phyloP scores from a whole-genome alignment of 2,888 invertebrate genomes.

The Rhaphigaster nebulosa region DNA sequence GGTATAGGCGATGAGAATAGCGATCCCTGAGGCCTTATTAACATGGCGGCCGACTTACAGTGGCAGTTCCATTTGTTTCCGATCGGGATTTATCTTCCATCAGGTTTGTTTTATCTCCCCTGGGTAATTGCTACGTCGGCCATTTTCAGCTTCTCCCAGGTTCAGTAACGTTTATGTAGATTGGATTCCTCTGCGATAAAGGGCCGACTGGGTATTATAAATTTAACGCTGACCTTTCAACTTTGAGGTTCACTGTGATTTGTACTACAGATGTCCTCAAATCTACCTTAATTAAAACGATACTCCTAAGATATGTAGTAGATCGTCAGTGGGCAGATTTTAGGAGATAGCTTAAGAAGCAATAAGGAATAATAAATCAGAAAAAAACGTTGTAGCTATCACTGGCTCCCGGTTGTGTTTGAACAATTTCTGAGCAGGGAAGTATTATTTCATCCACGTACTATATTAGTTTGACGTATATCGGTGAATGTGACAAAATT shows the following conservation, averaged over 20 bases:
- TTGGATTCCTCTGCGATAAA: not conserved
- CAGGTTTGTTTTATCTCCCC: not conserved
- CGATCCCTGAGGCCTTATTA: not conserved
- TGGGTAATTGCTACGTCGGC: not conserved
- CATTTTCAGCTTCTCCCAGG: constrained; percentile 3
- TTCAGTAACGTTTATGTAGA: not conserved
- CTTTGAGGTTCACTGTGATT: not conserved
- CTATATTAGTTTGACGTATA: too few species aligned
- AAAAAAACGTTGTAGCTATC: too few species aligned
- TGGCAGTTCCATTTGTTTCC: not conserved
- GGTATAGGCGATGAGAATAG: too few species aligned
- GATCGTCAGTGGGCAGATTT: not conserved
- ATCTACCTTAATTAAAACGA: not conserved
- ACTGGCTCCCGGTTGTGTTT: too few species aligned
- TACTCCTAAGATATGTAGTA: not conserved
- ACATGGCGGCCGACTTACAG: not conserved
- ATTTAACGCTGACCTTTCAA: constrained; percentile 30
- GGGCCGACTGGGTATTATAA: not conserved
- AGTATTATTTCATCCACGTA: too few species aligned
- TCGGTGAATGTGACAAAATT: too few species aligned
- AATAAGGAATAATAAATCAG: too few species aligned
- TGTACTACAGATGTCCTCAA: not conserved
- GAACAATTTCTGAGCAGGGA: too few species aligned
- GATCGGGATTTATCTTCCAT: constrained; percentile 19
- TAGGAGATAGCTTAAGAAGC: not conserved